These are phyloP conservation scores for Pelosia muscerda DNA, from an alignment of 2,888 invertebrate species.

Conservation along the genomic window DNA sequence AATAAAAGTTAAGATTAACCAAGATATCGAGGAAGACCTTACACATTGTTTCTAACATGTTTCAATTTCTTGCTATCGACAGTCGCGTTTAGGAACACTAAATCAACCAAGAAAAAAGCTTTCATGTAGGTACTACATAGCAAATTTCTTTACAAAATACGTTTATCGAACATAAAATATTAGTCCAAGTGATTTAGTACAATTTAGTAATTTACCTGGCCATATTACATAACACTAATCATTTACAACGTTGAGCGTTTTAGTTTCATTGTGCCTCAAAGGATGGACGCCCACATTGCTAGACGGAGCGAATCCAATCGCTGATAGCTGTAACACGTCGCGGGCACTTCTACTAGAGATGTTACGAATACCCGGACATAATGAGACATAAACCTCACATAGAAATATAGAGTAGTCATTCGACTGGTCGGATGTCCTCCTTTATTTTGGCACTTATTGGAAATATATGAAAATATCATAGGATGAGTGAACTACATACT, in stretches of 20 bases:
- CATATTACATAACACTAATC: constrained; percentile 21
- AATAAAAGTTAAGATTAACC: too few species aligned
- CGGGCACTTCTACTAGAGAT: constrained; percentile 54
- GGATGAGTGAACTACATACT: too few species aligned
- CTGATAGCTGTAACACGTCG: constrained; percentile 66
- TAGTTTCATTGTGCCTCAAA: constrained; percentile 34
- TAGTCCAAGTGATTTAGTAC: too few species aligned
- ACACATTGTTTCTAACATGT: too few species aligned
- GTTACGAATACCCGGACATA: not conserved
- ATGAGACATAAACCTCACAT: not conserved
- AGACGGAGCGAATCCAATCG: constrained; percentile 63
- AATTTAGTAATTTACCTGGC: not conserved
- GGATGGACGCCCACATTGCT: constrained; percentile 61
- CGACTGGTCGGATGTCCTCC: too few species aligned
- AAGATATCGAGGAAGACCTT: too few species aligned
- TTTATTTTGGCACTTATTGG: too few species aligned
- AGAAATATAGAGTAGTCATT: too few species aligned
- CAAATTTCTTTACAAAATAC: not conserved
- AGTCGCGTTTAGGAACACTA: too few species aligned
- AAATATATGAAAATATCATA: too few species aligned
- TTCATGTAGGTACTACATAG: not conserved
- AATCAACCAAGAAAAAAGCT: not conserved
- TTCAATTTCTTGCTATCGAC: too few species aligned
- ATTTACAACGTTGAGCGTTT: constrained; percentile 16
- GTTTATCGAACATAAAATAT: too few species aligned